Base-by-base conservation (phyloP, 2,797 vertebrate species). In the Eulemur rubriventer region DNA sequence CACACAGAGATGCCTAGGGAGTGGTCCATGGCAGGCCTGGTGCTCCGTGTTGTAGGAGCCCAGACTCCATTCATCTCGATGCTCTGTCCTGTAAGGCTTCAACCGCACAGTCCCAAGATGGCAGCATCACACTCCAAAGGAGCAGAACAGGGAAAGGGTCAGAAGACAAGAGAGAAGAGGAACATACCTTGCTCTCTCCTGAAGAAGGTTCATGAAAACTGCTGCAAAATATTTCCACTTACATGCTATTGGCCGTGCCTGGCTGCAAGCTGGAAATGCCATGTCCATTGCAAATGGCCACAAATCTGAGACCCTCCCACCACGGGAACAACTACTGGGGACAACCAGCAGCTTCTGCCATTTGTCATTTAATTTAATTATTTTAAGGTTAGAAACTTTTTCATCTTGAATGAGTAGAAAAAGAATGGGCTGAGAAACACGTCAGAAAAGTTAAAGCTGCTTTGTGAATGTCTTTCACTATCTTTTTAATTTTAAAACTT, bases 401-500 rank as follows among this genome's bases (percentile, higher is more conserved):
- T 61, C 35, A 91, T 55, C 73, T 57, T 84, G 9, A 91, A 48
- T 84, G 24, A 28, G 26, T 82, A 28, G 59, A 67, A 80, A 85
- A 50, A 84, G 22, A 78, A 78, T 33, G 20, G 18, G 4, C 16
- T 86, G 33, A 69, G 1, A 48, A 61, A 22, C 63, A 20, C 4
- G 14, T 46, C 24, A 69, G n/a, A 46, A 57, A 86, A 59, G 28
- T 81, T 41, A 38, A 69, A 79, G 24, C 38, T 67, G 48, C 4
- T 63, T 70, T 55, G 41, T 90, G n/a, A 70, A 13, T 75, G 8
- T 48, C 79, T 65, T 48, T 61, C 13, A 26, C 14, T 55, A 20
- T n/a, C 20, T 72, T 81, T 89, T 86, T 46, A 22, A 12, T 92
- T 89, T 48, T 79, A 50, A 75, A 97, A 94, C 79, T 59, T 26